Base-by-base conservation (phyloP, 1,140 invertebrate genomes). In the Drosophila tani region DNA sequence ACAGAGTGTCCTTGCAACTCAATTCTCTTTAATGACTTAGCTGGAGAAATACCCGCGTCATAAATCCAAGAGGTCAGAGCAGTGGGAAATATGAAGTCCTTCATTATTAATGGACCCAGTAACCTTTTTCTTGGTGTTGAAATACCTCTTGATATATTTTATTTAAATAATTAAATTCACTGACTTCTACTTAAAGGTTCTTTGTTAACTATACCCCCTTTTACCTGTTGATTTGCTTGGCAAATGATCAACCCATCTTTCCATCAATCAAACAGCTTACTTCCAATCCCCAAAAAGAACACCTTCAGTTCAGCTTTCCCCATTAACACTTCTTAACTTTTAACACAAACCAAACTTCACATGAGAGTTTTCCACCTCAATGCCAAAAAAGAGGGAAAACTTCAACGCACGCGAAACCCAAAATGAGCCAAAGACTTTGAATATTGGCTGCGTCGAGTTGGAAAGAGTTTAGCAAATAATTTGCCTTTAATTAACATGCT, bases 401-500 rank as follows among this genome's bases (percentile, higher is more conserved):
- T 43, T 73, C 11, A 19, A 17, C n/a, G 53, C 17, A 17, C 7
- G 32, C 35, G 24, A 63, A 14, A 12, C 11, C 21, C 4, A 7
- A n/a, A 17, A 64, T 15, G 17, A 19, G 8, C 8, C 29, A 19
- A 58, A 50, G 57, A 60, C 27, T 51, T 60, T 60, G 29, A 19
- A 38, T 47, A 40, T 35, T 29, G 57, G 51, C 50, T 65, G n/a
- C 12, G 21, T 27, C 15, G 21, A 38, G 24, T 76, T 51, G 68
- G 55, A 17, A 68, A 79, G 65, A 73, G 53, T 79, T 86, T 75
- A 86, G 82, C 70, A 86, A 86, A 86, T 88, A 87, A 88, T 87
- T 88, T 87, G 80, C 71, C 76, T 84, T 88, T 88, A 88, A 88
- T 87, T 87, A 87, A 82, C 83, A 80, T 81, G 71, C 80, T 87